Conservation (phyloP, 2,797 vertebrate species). For the Sphenopsis melanotis region DNA sequence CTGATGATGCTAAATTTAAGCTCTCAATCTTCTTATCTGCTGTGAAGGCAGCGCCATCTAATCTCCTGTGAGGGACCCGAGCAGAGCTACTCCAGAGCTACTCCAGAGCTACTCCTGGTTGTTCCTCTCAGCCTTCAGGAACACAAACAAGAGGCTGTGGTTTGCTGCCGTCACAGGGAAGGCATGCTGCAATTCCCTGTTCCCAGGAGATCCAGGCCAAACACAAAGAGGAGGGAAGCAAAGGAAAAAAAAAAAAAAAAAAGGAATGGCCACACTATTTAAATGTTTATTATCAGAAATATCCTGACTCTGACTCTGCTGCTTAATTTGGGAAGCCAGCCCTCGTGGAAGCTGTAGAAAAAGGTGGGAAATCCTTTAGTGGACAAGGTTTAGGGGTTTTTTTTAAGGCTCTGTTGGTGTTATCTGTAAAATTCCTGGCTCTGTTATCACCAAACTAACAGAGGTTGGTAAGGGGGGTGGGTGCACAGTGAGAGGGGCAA, state of each 20-base stretch:
- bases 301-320: background rate
- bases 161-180: background rate
- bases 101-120: background rate
- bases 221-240: background rate
- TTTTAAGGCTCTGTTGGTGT: background rate
- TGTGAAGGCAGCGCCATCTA: background rate
- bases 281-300: background rate
- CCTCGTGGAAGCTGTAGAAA: background rate
- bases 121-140: accelerated
- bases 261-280: accelerated
- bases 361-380: background rate
- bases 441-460: background rate
- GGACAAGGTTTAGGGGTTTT: background rate
- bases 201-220: background rate
- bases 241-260: background rate
- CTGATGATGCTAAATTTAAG: conserved; percentile 20
- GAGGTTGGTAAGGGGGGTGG: accelerated
- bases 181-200: background rate
- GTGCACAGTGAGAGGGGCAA: background rate
- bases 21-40: conserved; percentile 38
- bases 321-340: background rate
- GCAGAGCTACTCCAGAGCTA: background rate
- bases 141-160: background rate
- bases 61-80: background rate
- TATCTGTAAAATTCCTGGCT: background rate